Percentiles rank a stretch among this genome's conserved stretches.
These are phyloP conservation scores for Perca flavescens DNA, from an alignment of 2,113 vertebrate species.

Conservation along the genomic window DNA sequence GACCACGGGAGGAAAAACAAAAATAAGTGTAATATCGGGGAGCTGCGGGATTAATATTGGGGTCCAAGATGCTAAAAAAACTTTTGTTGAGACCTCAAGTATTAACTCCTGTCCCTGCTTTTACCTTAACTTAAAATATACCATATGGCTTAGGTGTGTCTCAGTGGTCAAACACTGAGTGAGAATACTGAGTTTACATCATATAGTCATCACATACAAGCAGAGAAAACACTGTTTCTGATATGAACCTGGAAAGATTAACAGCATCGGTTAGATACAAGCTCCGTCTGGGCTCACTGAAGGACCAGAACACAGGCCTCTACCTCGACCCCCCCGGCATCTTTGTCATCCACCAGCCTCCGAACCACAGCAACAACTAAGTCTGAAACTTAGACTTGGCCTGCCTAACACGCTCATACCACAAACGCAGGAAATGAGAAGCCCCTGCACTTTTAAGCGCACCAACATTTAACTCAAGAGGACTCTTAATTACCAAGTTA, in stretches of 20 bases:
- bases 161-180: slow-evolving; percentile 63
- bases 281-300: slow-evolving; percentile 17
- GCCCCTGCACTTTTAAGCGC: background rate
- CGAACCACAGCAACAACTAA: slow-evolving; percentile 24
- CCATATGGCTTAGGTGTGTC: slow-evolving; percentile 77
- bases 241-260: slow-evolving; percentile 41
- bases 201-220: slow-evolving; percentile 32
- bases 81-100: slow-evolving; percentile 26
- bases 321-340: background rate
- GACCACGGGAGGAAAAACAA: background rate
- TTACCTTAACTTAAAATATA: slow-evolving; percentile 50
- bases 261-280: slow-evolving; percentile 26
- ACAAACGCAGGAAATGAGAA: slow-evolving; percentile 38
- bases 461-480: background rate
- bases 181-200: slow-evolving; percentile 66
- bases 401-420: slow-evolving; percentile 11
- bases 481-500: background rate
- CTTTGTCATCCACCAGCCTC: slow-evolving; percentile 21
- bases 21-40: slow-evolving; percentile 10
- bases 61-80: slow-evolving; percentile 19
- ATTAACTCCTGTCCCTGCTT: slow-evolving; percentile 51
- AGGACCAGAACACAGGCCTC: slow-evolving; percentile 5
- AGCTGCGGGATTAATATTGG: slow-evolving; percentile 47
- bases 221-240: slow-evolving; percentile 49
- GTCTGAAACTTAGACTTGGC: slow-evolving; percentile 4